These are phyloP conservation scores for Brachionus asplanchnoidis DNA, from an alignment of 1,140 invertebrate genomes.

Conservation along the genomic window DNA sequence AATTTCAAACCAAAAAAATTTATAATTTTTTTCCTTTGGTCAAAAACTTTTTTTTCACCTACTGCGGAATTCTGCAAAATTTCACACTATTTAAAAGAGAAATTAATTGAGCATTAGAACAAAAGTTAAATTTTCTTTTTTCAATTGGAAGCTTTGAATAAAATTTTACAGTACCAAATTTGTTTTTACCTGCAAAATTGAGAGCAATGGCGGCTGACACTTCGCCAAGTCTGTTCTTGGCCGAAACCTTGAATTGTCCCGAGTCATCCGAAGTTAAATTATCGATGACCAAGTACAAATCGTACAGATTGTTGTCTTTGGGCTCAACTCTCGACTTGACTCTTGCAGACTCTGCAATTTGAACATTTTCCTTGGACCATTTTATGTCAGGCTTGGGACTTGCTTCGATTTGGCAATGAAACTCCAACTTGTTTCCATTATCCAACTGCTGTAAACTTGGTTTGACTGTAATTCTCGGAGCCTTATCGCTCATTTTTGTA, in stretches of 20 bases:
- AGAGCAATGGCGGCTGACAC: conserved; percentile 90
- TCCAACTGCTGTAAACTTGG: conserved; percentile 92
- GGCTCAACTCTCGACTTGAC: not conserved
- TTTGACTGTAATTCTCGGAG: conserved; percentile 90
- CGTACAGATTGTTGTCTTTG: not conserved
- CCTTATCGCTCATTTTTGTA: conserved; percentile 40
- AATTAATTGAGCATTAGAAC: too few relatives aligned
- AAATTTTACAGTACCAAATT: too few relatives aligned
- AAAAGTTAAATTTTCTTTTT: too few relatives aligned
- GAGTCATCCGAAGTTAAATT: conserved; percentile 62
- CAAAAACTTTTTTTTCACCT: too few relatives aligned
- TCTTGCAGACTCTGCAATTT: conserved; percentile 48
- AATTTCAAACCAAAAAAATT: too few relatives aligned
- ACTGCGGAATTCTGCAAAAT: too few relatives aligned
- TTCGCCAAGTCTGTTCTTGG: conserved; percentile 90
- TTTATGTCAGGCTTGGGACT: conserved; percentile 78
- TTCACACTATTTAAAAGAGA: too few relatives aligned
- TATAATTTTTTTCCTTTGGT: too few relatives aligned
- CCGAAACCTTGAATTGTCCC: conserved; percentile 88
- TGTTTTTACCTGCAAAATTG: conserved; percentile 78
- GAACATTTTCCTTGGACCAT: conserved; percentile 82
- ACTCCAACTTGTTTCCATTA: conserved; percentile 82
- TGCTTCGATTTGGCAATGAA: conserved; percentile 86
- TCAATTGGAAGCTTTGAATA: too few relatives aligned
- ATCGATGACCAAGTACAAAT: conserved; percentile 8